phyloP scores from a whole-genome alignment of 2,888 invertebrate species.

The Polymixis lichenea region DNA sequence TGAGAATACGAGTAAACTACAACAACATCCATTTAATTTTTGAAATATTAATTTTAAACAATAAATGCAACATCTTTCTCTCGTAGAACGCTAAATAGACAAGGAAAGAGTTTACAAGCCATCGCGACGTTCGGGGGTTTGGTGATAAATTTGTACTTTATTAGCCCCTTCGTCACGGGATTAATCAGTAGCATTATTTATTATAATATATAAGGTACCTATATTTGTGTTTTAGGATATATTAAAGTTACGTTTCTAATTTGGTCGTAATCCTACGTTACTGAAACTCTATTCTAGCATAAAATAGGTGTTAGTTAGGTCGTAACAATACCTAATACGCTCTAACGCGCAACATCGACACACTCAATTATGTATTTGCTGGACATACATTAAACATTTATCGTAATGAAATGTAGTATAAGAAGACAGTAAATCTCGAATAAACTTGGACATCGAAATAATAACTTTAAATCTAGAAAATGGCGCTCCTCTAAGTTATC shows the following conservation, averaged over 20 bases:
- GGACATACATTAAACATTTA: conserved; percentile 79
- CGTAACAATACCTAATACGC: conserved; percentile 66
- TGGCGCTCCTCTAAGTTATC: conserved; percentile 61
- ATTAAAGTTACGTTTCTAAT: conserved; percentile 81
- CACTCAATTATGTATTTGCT: conserved; percentile 70
- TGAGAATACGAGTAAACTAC: conserved; percentile 73
- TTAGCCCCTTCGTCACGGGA: conserved; percentile 78
- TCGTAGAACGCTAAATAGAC: conserved; percentile 82
- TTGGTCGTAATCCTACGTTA: conserved; percentile 88
- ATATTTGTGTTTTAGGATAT: conserved; percentile 84
- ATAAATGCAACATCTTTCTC: conserved; percentile 80
- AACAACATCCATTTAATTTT: conserved; percentile 84
- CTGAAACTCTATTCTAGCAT: conserved; percentile 84
- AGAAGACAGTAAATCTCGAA: conserved; percentile 82
- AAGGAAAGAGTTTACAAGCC: conserved; percentile 84
- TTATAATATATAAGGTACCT: conserved; percentile 72
- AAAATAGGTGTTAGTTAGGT: conserved; percentile 79
- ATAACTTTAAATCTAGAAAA: conserved; percentile 68
- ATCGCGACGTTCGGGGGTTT: conserved; percentile 77
- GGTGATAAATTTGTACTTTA: conserved; percentile 89
- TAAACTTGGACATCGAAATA: conserved; percentile 85
- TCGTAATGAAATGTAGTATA: conserved; percentile 74
- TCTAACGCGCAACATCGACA: conserved; percentile 73
- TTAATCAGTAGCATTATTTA: conserved; percentile 75
- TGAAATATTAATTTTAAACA: conserved; percentile 72